Evolutionary conservation across 2,888 invertebrate genomes (phyloP), one percentile per base, ranked within the genome.

Genomic region (Drosophila setosimentum): DNA sequence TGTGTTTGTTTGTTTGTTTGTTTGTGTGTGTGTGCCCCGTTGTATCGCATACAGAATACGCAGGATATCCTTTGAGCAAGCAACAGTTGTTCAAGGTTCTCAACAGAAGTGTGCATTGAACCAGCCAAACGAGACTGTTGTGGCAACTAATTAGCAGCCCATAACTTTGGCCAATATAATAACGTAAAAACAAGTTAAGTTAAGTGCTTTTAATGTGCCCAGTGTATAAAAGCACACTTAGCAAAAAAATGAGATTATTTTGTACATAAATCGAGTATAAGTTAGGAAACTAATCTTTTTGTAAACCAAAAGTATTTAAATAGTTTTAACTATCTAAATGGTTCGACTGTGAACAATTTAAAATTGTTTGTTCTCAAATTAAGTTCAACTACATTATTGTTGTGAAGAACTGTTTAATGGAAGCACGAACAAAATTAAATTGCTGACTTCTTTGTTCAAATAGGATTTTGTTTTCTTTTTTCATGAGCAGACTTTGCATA

Each of bases 131-230:
- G 24, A 21, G 37, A 21, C 45, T 61, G 18, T 45, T 64, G 40
- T 65, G 51, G n/a, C 35, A 54, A 53, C 70, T 83, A 83, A 83
- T 83, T 86, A 80, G 72, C 70, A 68, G 83, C 21, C 54, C 65
- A 78, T 72, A 82, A 72, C 79, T 80, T 80, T 78, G 67, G 50
- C 58, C 63, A 64, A 68, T 69, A 62, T 60, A 72, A 62, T 45
- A 18, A 55, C 57, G 68, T 48, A 61, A 57, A 61, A 51, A 68
- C 45, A 72, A 76, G 54, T 70, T 65, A 50, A 54, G 40, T 29
- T 69, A 63, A 64, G 51, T 63, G 72, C 64, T 37, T 63, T 65
- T 64, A 54, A 37, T 73, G 50, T 45, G 13, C 30, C 13, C 13
- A 24, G 10, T 32, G 3, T 42, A 2, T 16, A 32, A 30, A 27